Evolutionary conservation across 2,888 invertebrate genomes (phyloP).

Genomic region (Catonia carolina): DNA sequence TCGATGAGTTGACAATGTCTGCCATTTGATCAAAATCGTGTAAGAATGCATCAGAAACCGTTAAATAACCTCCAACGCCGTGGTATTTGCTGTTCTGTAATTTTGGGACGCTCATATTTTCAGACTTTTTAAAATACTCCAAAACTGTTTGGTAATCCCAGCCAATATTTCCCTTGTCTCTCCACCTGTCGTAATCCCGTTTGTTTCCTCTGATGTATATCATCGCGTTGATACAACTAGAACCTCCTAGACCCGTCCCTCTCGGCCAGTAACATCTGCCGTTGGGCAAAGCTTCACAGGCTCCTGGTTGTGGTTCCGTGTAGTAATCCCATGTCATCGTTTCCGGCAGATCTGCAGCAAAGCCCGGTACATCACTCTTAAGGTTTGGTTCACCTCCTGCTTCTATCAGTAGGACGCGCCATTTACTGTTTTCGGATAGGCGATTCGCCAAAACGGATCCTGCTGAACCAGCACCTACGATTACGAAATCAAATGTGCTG

Average conservation of each 20-base stretch:
- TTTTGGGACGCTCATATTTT: constrained; percentile 60
- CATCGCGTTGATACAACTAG: constrained; percentile 59
- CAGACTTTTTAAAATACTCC: constrained; percentile 44
- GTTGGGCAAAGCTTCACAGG: constrained; percentile 41
- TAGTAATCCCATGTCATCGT: constrained; percentile 42
- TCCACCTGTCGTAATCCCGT: constrained; percentile 59
- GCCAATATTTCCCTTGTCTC: constrained; percentile 50
- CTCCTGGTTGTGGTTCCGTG: constrained; percentile 44
- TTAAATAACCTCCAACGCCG: constrained; percentile 66
- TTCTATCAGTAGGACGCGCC: constrained; percentile 48
- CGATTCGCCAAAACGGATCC: constrained; percentile 49
- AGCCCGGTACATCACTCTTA: constrained; percentile 44
- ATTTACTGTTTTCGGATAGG: constrained; percentile 44
- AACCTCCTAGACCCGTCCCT: constrained; percentile 60
- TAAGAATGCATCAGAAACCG: constrained; percentile 78
- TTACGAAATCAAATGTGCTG: constrained; percentile 38
- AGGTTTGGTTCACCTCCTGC: constrained; percentile 47
- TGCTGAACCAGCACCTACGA: constrained; percentile 44
- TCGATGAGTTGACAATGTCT: constrained; percentile 72
- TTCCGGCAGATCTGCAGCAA: constrained; percentile 39
- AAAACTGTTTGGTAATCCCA: constrained; percentile 52
- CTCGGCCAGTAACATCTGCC: constrained; percentile 49
- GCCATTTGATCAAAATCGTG: constrained; percentile 57
- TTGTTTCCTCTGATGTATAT: constrained; percentile 57
- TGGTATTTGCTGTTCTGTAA: constrained; percentile 62